phyloP scores from a whole-genome alignment of 30 jellyfish, hydroid and myxozoan species.

The Nemopilema nomurai region DNA sequence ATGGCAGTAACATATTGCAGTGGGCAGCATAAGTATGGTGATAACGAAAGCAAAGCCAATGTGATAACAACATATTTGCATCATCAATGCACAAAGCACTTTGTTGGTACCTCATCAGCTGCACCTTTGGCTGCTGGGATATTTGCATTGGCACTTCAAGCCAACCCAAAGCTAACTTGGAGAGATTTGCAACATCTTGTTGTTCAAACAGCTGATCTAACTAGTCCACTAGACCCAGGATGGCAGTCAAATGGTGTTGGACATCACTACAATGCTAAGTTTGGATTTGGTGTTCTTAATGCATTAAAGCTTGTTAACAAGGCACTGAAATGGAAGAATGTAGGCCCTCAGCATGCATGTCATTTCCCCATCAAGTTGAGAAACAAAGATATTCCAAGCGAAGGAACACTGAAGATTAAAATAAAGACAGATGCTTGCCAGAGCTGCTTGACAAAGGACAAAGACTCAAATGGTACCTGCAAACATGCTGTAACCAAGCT shows the following conservation, averaged over 20 bases:
- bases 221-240: slow-evolving; percentile 96
- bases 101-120: slow-evolving; percentile 99
- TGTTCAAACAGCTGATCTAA: slow-evolving; percentile 83
- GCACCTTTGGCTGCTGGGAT: slow-evolving; percentile 99
- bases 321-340: slow-evolving; percentile 93
- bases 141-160: slow-evolving; percentile 93
- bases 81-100: slow-evolving; percentile 95
- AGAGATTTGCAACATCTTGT: slow-evolving; percentile 96
- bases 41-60: slow-evolving; percentile 65
- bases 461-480: slow-evolving; percentile 78
- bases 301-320: slow-evolving; percentile 76
- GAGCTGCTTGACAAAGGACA: slow-evolving; percentile 63
- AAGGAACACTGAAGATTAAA: slow-evolving; percentile 66
- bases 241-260: slow-evolving; percentile 96
- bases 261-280: slow-evolving; percentile 83
- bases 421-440: slow-evolving; percentile 94
- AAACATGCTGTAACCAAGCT: slow-evolving; percentile 85
- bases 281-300: slow-evolving; percentile 99
- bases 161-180: slow-evolving; percentile 93
- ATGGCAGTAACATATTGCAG: slow-evolving; percentile 97
- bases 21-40: slow-evolving; percentile 86
- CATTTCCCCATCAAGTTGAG: slow-evolving; percentile 77
- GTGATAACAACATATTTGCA: slow-evolving; percentile 93
- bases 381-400: slow-evolving; percentile 78
- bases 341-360: slow-evolving; percentile 84